phyloP scores from a whole-genome alignment of 1,140 invertebrate species.

The Camponotus vicinus region DNA sequence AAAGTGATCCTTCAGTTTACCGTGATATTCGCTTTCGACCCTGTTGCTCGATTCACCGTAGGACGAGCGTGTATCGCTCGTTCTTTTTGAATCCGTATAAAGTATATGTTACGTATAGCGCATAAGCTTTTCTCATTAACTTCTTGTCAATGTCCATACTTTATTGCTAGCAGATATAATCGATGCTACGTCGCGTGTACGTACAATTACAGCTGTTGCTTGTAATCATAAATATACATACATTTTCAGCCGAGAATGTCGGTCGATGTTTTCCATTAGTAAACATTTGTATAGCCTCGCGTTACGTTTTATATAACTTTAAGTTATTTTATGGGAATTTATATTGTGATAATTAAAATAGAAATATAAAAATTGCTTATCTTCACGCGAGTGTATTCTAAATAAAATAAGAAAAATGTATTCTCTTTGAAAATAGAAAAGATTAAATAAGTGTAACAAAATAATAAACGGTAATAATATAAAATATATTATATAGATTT shows the following conservation, averaged over 20 bases:
- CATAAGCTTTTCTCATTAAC: slow-evolving; percentile 44
- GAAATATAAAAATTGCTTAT: background rate
- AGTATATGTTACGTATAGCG: slow-evolving; percentile 4
- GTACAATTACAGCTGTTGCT: slow-evolving; percentile 33
- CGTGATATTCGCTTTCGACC: background rate
- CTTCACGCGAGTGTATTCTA: background rate
- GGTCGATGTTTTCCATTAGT: background rate
- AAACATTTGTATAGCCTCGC: background rate
- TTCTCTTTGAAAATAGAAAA: background rate
- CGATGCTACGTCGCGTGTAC: slow-evolving; percentile 32
- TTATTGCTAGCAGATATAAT: slow-evolving; percentile 46
- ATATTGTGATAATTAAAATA: background rate
- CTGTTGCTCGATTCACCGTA: background rate
- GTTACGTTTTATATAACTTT: slow-evolving; percentile 24
- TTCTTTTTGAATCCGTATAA: background rate
- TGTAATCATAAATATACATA: slow-evolving; percentile 57
- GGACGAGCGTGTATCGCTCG: background rate
- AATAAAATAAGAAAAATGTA: background rate
- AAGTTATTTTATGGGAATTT: slow-evolving; percentile 2
- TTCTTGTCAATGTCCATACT: slow-evolving; percentile 32
- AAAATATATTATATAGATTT: background rate
- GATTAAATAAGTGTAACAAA: background rate
- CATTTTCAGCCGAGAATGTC: slow-evolving; percentile 31
- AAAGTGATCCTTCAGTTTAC: background rate
- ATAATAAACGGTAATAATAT: background rate